phyloP scores from a whole-genome alignment of 2,113 vertebrate species.

The human (Homo sapiens) region GRCh38 chr7:110619501-110620000 shows the following conservation, averaged over 20 bases:
- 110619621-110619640: neutral
- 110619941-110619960: neutral
- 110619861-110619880: neutral
- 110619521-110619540: neutral
- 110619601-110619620: neutral
- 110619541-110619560: neutral
- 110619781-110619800: neutral
- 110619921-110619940: neutral
- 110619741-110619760: neutral
- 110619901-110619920: neutral
- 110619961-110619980: neutral
- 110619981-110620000: neutral
- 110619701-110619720: neutral
- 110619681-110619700: neutral
- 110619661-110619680: neutral
- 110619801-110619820: neutral
- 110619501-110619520: neutral
- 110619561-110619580: neutral
- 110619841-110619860: neutral
- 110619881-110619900: neutral
- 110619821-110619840: constrained; percentile 5
- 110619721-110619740: neutral
- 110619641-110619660: neutral
- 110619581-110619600: neutral
- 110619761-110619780: neutral